These are phyloP conservation scores for Drosophila leonis DNA, from an alignment of 2,888 invertebrate species.

Conservation along the genomic window DNA sequence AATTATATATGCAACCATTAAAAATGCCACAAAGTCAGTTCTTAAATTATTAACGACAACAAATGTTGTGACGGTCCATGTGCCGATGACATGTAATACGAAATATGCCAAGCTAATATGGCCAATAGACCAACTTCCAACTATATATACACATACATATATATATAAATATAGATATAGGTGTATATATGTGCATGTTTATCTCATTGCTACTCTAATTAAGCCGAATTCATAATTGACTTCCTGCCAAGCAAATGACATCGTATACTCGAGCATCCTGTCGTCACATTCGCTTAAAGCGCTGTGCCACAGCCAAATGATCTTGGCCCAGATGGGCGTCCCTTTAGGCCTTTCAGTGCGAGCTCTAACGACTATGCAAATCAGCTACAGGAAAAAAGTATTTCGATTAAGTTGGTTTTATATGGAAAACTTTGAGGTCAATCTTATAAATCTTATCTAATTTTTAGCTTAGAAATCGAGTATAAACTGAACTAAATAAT, in stretches of 20 bases:
- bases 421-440: not conserved
- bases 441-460: not conserved
- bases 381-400: constrained; percentile 9
- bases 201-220: constrained; percentile 4
- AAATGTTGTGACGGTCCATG: constrained; percentile 61
- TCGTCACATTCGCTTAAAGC: constrained; percentile 78
- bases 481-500: too few species aligned
- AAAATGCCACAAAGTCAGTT: constrained; percentile 64
- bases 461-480: too few species aligned
- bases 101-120: constrained; percentile 7
- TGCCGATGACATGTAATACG: constrained; percentile 39
- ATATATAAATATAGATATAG: not conserved
- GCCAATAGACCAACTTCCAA: constrained; percentile 1
- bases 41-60: constrained; percentile 66
- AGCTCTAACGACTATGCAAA: not conserved
- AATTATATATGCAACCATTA: constrained; percentile 46
- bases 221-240: constrained; percentile 77
- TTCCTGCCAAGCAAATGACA: constrained; percentile 73
- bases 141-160: not conserved
- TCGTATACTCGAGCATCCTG: constrained; percentile 67
- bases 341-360: not conserved
- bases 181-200: not conserved
- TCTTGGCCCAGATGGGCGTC: constrained; percentile 21
- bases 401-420: not conserved
- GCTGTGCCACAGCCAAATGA: constrained; percentile 32